These are phyloP conservation scores for Dicranocentrus wangi DNA, from an alignment of 2,888 invertebrate genomes.

Conservation along the genomic window DNA sequence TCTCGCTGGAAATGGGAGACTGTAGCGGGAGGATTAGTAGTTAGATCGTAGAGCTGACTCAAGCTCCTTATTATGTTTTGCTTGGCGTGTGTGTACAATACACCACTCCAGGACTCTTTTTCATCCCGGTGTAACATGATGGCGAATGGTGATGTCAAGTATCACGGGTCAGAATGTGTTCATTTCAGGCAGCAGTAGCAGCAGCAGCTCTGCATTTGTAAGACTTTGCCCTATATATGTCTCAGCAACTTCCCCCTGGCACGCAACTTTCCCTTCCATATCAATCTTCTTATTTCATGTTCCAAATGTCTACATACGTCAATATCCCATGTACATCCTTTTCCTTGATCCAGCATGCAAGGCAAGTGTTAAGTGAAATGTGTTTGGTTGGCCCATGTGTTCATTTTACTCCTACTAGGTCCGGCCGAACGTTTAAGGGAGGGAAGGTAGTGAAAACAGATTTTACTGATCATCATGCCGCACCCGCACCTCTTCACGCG, in stretches of 20 bases:
- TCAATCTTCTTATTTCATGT: constrained; percentile 30
- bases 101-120: constrained; percentile 1
- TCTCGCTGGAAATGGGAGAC: not conserved
- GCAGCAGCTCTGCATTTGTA: too few relatives aligned
- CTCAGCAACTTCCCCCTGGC: not conserved
- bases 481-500: too few relatives aligned
- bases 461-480: too few relatives aligned
- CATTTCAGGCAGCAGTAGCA: too few relatives aligned
- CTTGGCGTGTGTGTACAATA: constrained; percentile 6
- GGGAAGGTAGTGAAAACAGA: too few relatives aligned
- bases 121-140: not conserved
- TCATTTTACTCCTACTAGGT: too few relatives aligned
- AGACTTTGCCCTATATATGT: not conserved
- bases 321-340: too few relatives aligned
- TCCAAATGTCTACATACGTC: not conserved
- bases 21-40: not conserved
- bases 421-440: too few relatives aligned
- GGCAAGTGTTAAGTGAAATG: too few relatives aligned
- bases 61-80: too few relatives aligned
- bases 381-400: too few relatives aligned
- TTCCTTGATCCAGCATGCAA: too few relatives aligned
- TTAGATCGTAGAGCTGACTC: not conserved
- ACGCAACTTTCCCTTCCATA: constrained; percentile 8
- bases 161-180: constrained; percentile 23
- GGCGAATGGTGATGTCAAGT: constrained; percentile 4